These are phyloP conservation scores for Verasper variegatus DNA, from an alignment of 2,113 vertebrate species.

Conservation along the genomic window DNA sequence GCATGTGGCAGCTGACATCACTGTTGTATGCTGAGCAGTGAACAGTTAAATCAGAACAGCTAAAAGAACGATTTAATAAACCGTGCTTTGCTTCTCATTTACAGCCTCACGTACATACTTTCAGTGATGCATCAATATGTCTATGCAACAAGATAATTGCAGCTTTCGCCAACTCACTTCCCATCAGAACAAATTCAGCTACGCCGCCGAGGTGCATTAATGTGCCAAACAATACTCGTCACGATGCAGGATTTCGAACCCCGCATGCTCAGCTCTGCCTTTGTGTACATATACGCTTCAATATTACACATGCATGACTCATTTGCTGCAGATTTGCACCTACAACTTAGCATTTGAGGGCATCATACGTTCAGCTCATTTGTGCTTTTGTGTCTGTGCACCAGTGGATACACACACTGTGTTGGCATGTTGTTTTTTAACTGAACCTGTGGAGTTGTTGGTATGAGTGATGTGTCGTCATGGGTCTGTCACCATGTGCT, in stretches of 20 bases:
- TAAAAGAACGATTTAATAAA: too few relatives aligned
- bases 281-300: neutral
- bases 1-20: neutral
- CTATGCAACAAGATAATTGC: slow-evolving; percentile 26
- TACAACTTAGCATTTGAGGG: neutral
- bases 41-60: too few relatives aligned
- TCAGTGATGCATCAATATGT: slow-evolving; percentile 8
- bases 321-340: too few relatives aligned
- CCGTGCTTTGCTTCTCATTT: neutral
- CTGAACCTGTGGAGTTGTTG: too few relatives aligned
- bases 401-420: too few relatives aligned
- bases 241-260: slow-evolving; percentile 3
- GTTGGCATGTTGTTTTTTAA: too few relatives aligned
- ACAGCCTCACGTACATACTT: neutral
- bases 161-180: slow-evolving; percentile 23
- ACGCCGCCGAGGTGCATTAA: slow-evolving; percentile 17
- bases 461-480: too few relatives aligned
- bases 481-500: too few relatives aligned
- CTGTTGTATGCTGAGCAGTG: too few relatives aligned
- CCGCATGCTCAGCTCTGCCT: slow-evolving; percentile 7
- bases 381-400: too few relatives aligned
- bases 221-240: slow-evolving; percentile 13
- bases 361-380: too few relatives aligned
- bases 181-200: slow-evolving; percentile 45
- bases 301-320: slow-evolving; percentile 10